A percentile compares a stretch with the other conserved stretches of the same genome.
Evolutionary conservation across 2,113 vertebrate genomes (phyloP).

Genomic region (Indicator maculatus): DNA sequence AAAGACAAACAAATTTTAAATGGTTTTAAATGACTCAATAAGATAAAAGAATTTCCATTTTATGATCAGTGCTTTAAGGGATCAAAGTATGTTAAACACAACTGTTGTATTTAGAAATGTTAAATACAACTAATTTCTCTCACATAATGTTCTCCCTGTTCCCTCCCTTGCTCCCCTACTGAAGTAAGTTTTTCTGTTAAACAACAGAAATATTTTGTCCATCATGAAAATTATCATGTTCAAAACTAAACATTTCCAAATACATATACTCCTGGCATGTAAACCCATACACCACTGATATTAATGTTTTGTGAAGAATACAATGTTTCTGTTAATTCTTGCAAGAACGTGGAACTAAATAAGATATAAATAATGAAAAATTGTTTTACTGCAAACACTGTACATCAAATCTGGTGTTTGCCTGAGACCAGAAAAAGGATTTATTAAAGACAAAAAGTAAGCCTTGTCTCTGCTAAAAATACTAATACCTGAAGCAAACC

Average conservation of each 20-base stretch:
- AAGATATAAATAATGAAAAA: neutral
- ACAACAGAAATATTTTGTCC: neutral
- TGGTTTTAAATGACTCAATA: neutral
- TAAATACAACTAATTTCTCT: neutral
- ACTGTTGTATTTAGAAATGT: neutral
- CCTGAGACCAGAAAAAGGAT: neutral
- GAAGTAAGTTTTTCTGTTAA: neutral
- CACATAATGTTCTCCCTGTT: neutral
- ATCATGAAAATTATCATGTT: neutral
- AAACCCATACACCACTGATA: neutral
- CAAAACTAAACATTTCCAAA: neutral
- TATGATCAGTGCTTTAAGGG: neutral
- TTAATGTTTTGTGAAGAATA: neutral
- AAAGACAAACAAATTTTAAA: neutral
- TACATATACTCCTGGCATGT: neutral
- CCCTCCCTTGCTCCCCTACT: neutral
- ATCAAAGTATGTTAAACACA: neutral
- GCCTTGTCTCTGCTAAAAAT: neutral
- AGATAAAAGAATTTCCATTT: neutral
- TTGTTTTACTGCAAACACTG: neutral
- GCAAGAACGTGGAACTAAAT: neutral
- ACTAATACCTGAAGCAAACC: neutral
- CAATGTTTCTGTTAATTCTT: neutral
- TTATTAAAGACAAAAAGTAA: neutral
- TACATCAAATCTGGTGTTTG: neutral